These are phyloP conservation scores for Microctenopoma lineatum DNA, from an alignment of 2,797 vertebrate species.

Conservation along the genomic window DNA sequence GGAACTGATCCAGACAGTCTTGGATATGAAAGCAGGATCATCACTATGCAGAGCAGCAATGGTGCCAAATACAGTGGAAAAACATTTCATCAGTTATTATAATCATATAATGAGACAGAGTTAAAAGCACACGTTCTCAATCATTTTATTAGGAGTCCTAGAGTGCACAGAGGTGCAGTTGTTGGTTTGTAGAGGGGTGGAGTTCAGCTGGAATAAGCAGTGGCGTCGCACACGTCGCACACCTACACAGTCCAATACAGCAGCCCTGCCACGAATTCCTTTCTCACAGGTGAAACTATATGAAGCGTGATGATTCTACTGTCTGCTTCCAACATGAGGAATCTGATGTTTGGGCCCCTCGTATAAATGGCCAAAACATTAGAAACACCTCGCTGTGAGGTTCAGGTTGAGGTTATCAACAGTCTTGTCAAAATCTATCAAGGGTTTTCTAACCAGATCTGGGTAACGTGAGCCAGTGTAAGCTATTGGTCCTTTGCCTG, in stretches of 20 bases:
- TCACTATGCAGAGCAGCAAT: conserved; percentile 3
- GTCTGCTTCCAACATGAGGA: too few relatives aligned
- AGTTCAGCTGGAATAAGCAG: background rate
- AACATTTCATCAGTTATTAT: background rate
- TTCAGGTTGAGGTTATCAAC: background rate
- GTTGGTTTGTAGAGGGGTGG: background rate
- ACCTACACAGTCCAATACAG: too few relatives aligned
- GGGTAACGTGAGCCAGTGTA: background rate
- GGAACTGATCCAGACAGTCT: conserved; percentile 10
- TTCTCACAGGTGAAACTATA: too few relatives aligned
- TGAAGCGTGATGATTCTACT: too few relatives aligned
- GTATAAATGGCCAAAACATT: too few relatives aligned
- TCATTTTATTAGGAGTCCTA: background rate
- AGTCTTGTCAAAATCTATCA: background rate
- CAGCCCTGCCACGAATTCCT: too few relatives aligned
- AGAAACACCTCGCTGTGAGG: background rate
- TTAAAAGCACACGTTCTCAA: background rate
- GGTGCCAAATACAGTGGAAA: background rate
- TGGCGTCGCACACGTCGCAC: background rate
- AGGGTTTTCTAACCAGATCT: background rate
- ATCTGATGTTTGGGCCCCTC: too few relatives aligned
- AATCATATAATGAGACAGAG: conserved; percentile 1
- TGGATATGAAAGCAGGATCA: conserved; percentile 10
- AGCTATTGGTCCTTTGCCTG: background rate
- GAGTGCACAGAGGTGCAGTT: too few relatives aligned